Conservation (phyloP, 2,113 vertebrate species). For the Paramormyrops kingsleyae region DNA sequence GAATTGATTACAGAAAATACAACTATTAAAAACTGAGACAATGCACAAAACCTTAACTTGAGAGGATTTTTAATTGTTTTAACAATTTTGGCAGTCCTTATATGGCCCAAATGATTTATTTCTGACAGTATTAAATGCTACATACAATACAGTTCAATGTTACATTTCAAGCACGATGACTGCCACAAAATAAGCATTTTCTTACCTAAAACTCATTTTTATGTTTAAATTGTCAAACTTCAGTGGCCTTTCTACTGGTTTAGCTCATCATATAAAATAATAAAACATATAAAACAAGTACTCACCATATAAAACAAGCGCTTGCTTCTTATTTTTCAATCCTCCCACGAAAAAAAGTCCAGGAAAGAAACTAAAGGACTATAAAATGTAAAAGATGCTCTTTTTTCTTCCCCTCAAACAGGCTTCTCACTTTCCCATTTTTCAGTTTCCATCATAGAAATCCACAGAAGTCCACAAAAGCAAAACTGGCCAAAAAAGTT, state of each 20-base stretch:
- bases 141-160: background rate
- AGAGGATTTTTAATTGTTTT: background rate
- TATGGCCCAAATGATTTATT: background rate
- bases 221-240: background rate
- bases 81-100: background rate
- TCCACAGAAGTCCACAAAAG: slow-evolving; percentile 44
- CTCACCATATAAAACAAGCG: slow-evolving; percentile 1
- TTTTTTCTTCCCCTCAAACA: slow-evolving; percentile 14
- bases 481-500: slow-evolving; percentile 54
- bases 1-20: background rate
- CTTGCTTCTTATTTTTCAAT: slow-evolving; percentile 17
- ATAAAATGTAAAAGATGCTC: background rate
- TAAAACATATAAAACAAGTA: background rate
- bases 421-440: slow-evolving; percentile 45
- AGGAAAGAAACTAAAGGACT: slow-evolving; percentile 23
- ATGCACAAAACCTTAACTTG: background rate
- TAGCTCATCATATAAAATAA: background rate
- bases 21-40: background rate
- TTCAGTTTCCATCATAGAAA: slow-evolving; percentile 35
- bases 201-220: background rate
- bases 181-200: background rate
- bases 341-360: slow-evolving; percentile 26
- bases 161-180: background rate
- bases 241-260: background rate
- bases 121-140: background rate